Evolutionary conservation across 2,888 invertebrate species (phyloP).

Genomic region (Athetis lepigone): DNA sequence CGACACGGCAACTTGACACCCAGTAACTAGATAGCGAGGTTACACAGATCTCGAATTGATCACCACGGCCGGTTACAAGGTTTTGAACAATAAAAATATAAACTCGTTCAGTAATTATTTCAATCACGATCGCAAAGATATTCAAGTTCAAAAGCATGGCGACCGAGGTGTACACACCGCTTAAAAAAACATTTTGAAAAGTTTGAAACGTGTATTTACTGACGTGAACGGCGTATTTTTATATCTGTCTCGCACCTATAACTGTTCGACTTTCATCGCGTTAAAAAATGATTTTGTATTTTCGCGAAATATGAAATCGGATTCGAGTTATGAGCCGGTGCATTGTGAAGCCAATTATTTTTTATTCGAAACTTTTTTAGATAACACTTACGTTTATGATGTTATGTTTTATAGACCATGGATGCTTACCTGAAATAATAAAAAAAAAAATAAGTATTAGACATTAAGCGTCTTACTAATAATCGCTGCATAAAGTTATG

Average conservation of each 20-base stretch:
- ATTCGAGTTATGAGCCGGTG: slow-evolving; percentile 21
- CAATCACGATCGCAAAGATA: slow-evolving; percentile 43
- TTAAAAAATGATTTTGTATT: slow-evolving; percentile 35
- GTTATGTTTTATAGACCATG: not conserved
- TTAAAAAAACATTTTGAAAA: slow-evolving; percentile 22
- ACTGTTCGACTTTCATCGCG: slow-evolving; percentile 43
- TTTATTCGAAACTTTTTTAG: slow-evolving; percentile 13
- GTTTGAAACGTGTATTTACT: slow-evolving; percentile 13
- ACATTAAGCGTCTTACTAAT: not conserved
- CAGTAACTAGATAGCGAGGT: slow-evolving; percentile 76
- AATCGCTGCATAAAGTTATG: no score
- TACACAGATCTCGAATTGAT: slow-evolving; percentile 75
- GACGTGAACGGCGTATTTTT: slow-evolving; percentile 28
- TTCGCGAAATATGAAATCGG: slow-evolving; percentile 38
- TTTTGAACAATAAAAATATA: slow-evolving; percentile 55
- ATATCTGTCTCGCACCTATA: slow-evolving; percentile 30
- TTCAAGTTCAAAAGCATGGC: slow-evolving; percentile 13
- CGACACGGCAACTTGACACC: slow-evolving; percentile 82
- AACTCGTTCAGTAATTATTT: slow-evolving; percentile 46
- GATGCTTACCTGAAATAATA: slow-evolving; percentile 52
- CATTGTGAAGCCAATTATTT: slow-evolving; percentile 40
- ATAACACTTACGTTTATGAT: slow-evolving; percentile 34
- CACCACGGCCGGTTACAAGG: slow-evolving; percentile 70
- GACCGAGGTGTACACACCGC: slow-evolving; percentile 22
- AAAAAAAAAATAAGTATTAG: slow-evolving; percentile 19